Percentiles rank a stretch among this genome's conserved stretches.
These are phyloP conservation scores for Drosophila macrospina DNA, from an alignment of 2,888 invertebrate genomes.

Conservation along the genomic window DNA sequence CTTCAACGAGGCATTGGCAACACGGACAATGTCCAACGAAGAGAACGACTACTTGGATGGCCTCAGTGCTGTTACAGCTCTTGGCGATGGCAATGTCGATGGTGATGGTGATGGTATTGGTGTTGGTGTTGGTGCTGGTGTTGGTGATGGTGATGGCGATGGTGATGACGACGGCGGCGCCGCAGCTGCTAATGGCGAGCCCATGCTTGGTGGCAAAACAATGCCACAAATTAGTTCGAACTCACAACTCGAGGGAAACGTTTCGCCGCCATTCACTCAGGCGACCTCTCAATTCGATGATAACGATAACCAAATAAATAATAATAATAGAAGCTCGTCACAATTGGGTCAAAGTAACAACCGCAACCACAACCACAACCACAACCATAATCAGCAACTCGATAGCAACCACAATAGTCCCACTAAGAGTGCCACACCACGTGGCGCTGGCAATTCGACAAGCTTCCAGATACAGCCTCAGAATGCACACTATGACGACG, in stretches of 20 bases:
- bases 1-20: too few species aligned
- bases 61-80: constrained; percentile 42
- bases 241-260: constrained; percentile 83
- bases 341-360: constrained; percentile 36
- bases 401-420: constrained; percentile 74
- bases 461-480: constrained; percentile 66
- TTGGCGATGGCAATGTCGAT: constrained; percentile 38
- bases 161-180: constrained; percentile 50
- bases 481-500: constrained; percentile 65
- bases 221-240: constrained; percentile 84
- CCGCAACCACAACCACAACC: constrained; percentile 17
- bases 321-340: constrained; percentile 49
- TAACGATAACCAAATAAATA: constrained; percentile 74
- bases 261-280: constrained; percentile 73
- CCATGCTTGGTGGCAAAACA: constrained; percentile 78
- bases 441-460: constrained; percentile 45
- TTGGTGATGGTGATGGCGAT: constrained; percentile 37
- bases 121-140: constrained; percentile 36
- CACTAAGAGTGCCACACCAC: constrained; percentile 65
- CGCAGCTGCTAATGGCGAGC: constrained; percentile 75
- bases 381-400: constrained; percentile 1
- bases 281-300: constrained; percentile 71
- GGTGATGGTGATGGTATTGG: constrained; percentile 42
- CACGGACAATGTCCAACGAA: constrained; percentile 73
- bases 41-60: constrained; percentile 70